Evolutionary conservation across 2,888 invertebrate genomes (phyloP).

Genomic region (Piscicola geometra): DNA sequence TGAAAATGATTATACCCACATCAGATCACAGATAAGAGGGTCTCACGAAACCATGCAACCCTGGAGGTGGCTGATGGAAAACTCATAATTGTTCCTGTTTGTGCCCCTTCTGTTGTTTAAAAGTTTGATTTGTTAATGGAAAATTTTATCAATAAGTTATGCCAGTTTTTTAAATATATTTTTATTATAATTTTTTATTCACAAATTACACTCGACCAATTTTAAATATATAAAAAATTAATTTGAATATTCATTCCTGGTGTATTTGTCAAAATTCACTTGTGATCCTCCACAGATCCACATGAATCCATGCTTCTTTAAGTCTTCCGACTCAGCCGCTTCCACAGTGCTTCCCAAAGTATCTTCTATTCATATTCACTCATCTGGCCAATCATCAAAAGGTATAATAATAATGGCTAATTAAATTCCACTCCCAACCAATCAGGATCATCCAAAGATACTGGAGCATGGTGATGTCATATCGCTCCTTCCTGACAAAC

Average conservation of each 20-base stretch:
- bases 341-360: constrained; percentile 47
- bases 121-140: neutral
- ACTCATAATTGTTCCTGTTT: constrained; percentile 55
- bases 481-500: constrained; percentile 53
- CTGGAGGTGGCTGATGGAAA: constrained; percentile 53
- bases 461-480: constrained; percentile 54
- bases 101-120: constrained; percentile 40
- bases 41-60: constrained; percentile 56
- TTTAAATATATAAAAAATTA: no score
- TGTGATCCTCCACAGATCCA: constrained; percentile 54
- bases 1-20: neutral
- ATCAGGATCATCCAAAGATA: constrained; percentile 48
- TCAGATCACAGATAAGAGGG: constrained; percentile 57
- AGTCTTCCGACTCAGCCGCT: constrained; percentile 48
- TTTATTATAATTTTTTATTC: no score
- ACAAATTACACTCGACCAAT: no score
- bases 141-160: neutral
- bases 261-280: no score
- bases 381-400: no score
- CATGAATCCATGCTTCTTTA: constrained; percentile 56
- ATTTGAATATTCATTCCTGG: no score
- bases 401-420: no score
- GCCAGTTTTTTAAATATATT: no score
- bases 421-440: no score
- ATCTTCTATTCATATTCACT: no score